phyloP scores from a whole-genome alignment of 2,888 invertebrate genomes.

The Gasteruption jaculator region DNA sequence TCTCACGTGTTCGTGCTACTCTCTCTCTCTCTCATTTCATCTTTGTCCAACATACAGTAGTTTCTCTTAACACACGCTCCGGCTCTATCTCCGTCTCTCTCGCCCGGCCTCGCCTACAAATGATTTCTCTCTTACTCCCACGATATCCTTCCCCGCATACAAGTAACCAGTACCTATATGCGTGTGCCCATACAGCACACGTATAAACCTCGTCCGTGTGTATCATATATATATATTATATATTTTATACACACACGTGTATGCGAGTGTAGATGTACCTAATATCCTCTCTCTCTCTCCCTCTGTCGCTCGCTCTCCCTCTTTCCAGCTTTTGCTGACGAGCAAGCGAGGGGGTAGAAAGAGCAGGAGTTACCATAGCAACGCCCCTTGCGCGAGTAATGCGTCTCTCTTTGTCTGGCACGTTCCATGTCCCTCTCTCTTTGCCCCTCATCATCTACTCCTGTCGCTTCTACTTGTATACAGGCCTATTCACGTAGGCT shows the following conservation, averaged over 20 bases:
- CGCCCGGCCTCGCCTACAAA: too few relatives aligned
- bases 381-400: constrained; percentile 46
- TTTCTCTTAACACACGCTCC: constrained; percentile 16
- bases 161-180: constrained; percentile 1
- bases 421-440: constrained; percentile 24
- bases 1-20: constrained; percentile 11
- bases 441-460: constrained; percentile 20
- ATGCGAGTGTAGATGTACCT: too few relatives aligned
- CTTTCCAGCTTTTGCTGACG: constrained; percentile 23
- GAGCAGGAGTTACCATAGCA: constrained; percentile 48
- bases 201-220: too few relatives aligned
- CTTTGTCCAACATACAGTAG: constrained; percentile 9
- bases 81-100: constrained; percentile 11
- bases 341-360: constrained; percentile 32
- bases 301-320: constrained; percentile 14
- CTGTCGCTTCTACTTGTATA: constrained; percentile 16
- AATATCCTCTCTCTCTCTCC: constrained; percentile 19
- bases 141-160: constrained; percentile 9
- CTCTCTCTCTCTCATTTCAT: constrained; percentile 16
- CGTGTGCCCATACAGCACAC: too few relatives aligned
- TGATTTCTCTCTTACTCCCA: too few relatives aligned
- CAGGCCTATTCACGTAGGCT: too few relatives aligned
- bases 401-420: constrained; percentile 31
- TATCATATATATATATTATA: too few relatives aligned
- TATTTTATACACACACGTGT: too few relatives aligned